A percentile compares a stretch with the other conserved stretches of the same genome.
These are phyloP conservation scores for Pseudopipra pipra DNA, from an alignment of 2,113 vertebrate species.

Conservation along the genomic window DNA sequence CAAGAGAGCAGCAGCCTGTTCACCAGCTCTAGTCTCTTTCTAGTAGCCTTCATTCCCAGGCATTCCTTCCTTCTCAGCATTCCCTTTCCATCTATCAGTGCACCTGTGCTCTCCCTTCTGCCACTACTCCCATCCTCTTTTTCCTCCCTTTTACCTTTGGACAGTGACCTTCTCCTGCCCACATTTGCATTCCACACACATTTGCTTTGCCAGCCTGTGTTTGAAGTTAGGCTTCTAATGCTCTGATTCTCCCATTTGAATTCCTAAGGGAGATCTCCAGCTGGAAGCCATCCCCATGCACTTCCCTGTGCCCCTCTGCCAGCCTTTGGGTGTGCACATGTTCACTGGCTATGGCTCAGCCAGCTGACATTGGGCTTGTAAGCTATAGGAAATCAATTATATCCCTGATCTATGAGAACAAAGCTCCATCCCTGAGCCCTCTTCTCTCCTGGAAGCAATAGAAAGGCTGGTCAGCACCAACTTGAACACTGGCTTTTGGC, in stretches of 20 bases:
- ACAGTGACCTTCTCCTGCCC: neutral
- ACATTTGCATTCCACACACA: neutral
- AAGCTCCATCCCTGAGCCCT: neutral
- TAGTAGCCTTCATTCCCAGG: neutral
- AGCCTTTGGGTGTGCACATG: neutral
- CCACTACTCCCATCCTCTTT: neutral
- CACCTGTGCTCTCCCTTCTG: neutral
- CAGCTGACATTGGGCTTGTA: neutral
- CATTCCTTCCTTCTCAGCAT: neutral
- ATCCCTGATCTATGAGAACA: neutral
- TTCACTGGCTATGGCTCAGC: neutral
- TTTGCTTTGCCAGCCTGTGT: neutral
- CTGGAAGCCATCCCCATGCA: neutral
- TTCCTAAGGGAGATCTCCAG: neutral
- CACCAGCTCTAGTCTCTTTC: neutral
- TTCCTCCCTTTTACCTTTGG: neutral
- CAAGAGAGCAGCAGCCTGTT: neutral
- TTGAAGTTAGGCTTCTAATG: neutral
- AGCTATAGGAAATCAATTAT: neutral
- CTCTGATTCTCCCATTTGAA: neutral
- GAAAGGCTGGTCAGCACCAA: neutral
- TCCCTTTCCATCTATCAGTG: neutral
- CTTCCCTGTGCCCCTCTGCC: too few relatives aligned
- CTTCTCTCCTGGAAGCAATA: neutral
- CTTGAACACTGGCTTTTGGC: neutral